Percentiles rank a stretch among this genome's conserved stretches.
These are phyloP conservation scores for Calosoma granatense DNA, from an alignment of 1,140 invertebrate species.

Conservation along the genomic window DNA sequence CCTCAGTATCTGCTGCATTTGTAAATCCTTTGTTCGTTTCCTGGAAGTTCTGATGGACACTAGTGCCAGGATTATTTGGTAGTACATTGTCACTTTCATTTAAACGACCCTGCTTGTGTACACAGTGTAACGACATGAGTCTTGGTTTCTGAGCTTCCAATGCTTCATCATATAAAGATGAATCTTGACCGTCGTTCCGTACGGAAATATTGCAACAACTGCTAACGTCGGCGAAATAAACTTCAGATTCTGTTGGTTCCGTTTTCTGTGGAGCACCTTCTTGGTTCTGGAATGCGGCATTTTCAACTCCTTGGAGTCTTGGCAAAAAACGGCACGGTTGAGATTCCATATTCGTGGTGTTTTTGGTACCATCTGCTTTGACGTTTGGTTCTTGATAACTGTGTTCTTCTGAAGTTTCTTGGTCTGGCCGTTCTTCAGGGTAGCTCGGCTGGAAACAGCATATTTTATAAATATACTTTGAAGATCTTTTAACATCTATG, in stretches of 20 bases:
- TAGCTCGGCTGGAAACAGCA: neutral
- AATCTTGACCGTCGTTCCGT: constrained; percentile 43
- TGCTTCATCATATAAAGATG: constrained; percentile 35
- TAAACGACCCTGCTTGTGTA: constrained; percentile 15
- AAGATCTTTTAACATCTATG: constrained; percentile 33
- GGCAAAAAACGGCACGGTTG: constrained; percentile 31
- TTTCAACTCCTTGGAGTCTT: constrained; percentile 49
- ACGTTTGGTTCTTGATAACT: constrained; percentile 27
- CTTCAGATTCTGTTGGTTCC: constrained; percentile 59
- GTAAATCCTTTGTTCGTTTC: constrained; percentile 21
- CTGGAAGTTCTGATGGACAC: constrained; percentile 17
- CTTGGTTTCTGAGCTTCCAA: constrained; percentile 28
- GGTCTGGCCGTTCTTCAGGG: constrained; percentile 11
- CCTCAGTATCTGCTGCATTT: constrained; percentile 36
- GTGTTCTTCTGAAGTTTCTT: constrained; percentile 21
- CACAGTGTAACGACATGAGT: constrained; percentile 24
- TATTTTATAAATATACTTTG: constrained; percentile 35
- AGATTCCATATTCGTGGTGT: constrained; percentile 11
- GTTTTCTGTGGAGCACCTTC: constrained; percentile 42
- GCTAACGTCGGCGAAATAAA: constrained; percentile 79
- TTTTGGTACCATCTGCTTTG: constrained; percentile 15
- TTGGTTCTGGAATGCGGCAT: constrained; percentile 52
- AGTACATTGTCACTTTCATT: constrained; percentile 13
- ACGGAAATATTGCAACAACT: constrained; percentile 69
- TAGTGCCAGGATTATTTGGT: constrained; percentile 21